Evolutionary conservation across 2,113 vertebrate species (phyloP).

Genomic region (Triplophysa tibetana): DNA sequence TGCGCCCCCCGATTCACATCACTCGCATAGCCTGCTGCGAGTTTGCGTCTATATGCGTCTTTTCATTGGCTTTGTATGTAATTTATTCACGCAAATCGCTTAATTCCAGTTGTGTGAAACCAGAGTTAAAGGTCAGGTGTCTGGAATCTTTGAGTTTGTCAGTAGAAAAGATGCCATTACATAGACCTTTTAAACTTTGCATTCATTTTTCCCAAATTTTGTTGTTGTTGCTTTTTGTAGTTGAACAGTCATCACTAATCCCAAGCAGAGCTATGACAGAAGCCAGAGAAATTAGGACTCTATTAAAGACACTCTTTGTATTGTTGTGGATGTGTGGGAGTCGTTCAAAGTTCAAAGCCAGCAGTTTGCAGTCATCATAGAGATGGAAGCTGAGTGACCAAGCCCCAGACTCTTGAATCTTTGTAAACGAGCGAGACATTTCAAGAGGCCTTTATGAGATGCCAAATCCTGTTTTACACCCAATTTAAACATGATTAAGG

Average conservation of each 20-base stretch:
- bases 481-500: constrained; percentile 50
- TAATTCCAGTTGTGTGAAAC: no score
- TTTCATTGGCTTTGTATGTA: no score
- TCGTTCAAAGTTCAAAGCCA: constrained; percentile 51
- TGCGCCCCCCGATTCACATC: no score
- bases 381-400: constrained; percentile 63
- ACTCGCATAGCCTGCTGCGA: no score
- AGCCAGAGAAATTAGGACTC: neutral
- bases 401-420: constrained; percentile 56
- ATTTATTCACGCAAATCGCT: no score
- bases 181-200: neutral
- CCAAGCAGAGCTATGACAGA: constrained; percentile 17
- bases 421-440: constrained; percentile 47
- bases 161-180: constrained; percentile 29
- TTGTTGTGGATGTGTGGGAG: constrained; percentile 39
- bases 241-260: constrained; percentile 25
- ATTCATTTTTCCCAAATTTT: neutral
- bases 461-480: constrained; percentile 54
- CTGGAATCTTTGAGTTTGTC: constrained; percentile 35
- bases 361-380: constrained; percentile 63
- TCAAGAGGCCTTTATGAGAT: constrained; percentile 49
- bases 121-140: no score
- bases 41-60: no score
- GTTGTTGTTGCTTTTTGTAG: neutral
- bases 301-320: constrained; percentile 26